Evolutionary conservation across 2,888 invertebrate genomes (phyloP).

Genomic region (Mesochorus sp.): DNA sequence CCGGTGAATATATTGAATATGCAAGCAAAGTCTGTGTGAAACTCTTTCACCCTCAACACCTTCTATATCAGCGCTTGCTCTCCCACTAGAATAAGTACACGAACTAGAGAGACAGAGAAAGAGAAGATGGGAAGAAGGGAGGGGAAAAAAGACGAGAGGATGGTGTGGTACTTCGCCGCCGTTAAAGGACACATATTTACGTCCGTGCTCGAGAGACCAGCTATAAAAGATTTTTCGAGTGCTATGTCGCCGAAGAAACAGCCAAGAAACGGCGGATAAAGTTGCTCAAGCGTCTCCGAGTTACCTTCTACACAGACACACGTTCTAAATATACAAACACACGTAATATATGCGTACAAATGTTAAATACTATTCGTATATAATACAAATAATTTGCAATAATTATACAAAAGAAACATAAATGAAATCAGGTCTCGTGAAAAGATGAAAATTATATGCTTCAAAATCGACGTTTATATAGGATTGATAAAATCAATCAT

Average conservation of each 20-base stretch:
- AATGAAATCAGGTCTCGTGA: not conserved
- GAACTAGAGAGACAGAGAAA: not conserved
- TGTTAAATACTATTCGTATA: not conserved
- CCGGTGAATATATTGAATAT: conserved; percentile 58
- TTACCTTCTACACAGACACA: not conserved
- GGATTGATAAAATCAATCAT: not conserved
- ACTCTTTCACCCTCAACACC: conserved; percentile 37
- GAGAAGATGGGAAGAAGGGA: not conserved
- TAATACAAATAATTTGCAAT: not conserved
- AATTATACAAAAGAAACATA: not conserved
- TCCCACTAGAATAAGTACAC: conserved; percentile 45
- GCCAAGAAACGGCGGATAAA: conserved; percentile 37
- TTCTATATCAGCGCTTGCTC: conserved; percentile 20
- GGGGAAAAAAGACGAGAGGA: not conserved
- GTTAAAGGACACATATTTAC: conserved; percentile 64
- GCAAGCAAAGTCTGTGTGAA: conserved; percentile 56
- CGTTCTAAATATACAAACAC: not conserved
- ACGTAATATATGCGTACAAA: not conserved
- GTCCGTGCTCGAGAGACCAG: conserved; percentile 63
- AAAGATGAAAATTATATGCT: not conserved
- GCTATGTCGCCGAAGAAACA: conserved; percentile 47
- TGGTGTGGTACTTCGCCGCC: conserved; percentile 56
- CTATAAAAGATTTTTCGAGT: conserved; percentile 62
- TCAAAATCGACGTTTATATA: not conserved
- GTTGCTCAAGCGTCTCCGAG: conserved; percentile 36